Conservation (phyloP, 2,888 invertebrate species). For the Eupithecia abbreviata region DNA sequence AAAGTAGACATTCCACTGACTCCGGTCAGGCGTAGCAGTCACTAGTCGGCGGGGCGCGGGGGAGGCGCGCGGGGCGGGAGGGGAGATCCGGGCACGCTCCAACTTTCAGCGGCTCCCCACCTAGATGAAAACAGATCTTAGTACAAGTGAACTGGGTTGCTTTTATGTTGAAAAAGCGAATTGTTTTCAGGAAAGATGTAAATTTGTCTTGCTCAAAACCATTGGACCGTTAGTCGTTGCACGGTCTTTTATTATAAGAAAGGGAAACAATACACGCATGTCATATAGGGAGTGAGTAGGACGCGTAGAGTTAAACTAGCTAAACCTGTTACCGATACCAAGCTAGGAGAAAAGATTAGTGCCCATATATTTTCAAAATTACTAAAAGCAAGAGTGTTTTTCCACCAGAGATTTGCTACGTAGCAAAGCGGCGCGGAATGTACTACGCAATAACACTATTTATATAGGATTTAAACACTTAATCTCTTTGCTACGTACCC, state of each 20-base stretch:
- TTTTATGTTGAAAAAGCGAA: not conserved
- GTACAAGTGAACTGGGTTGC: not conserved
- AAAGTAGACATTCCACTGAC: not conserved
- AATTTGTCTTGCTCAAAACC: not conserved
- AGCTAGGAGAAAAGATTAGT: not conserved
- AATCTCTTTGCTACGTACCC: not conserved
- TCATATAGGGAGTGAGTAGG: not conserved
- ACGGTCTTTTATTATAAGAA: not conserved
- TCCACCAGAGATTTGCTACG: not conserved
- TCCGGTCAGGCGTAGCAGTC: slow-evolving; percentile 23
- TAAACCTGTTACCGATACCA: not conserved
- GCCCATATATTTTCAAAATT: not conserved
- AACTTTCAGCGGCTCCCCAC: slow-evolving; percentile 77
- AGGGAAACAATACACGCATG: not conserved
- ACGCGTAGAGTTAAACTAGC: not conserved
- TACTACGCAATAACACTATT: no score
- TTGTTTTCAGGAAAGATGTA: not conserved
- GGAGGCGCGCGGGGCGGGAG: slow-evolving; percentile 79
- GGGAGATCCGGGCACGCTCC: slow-evolving; percentile 81
- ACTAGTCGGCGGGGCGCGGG: slow-evolving; percentile 75
- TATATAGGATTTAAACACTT: not conserved
- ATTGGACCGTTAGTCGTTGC: not conserved
- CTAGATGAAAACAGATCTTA: slow-evolving; percentile 39
- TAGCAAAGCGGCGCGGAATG: not conserved
- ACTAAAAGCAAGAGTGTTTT: not conserved